Evolutionary conservation across 2,113 vertebrate genomes (phyloP), one percentile per base, ranked within the genome.

Genomic region (Tachysurus fulvidraco): DNA sequence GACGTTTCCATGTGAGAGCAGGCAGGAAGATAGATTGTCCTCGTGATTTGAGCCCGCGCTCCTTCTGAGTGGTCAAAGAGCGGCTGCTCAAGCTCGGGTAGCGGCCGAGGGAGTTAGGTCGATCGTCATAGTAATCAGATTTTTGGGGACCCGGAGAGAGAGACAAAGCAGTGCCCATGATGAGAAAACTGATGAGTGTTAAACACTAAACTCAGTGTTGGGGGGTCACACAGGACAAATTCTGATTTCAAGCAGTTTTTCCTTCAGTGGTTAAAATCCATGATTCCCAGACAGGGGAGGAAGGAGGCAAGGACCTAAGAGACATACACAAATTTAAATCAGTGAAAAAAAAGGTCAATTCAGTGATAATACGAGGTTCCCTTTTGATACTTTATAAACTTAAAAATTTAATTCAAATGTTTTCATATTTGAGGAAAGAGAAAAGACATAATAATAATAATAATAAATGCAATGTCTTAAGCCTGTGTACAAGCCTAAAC

Each of bases 101-200:
- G 91, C 94, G 95, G 88, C 93, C 92, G n/a, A 96, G 92, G 4
- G 95, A 96, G 55, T 95, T 93, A 0, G 95, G 89, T 6, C 93
- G 92, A 89, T 94, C 91, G 73, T 95, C 94, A 78, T 95, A 96
- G 90, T 95, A 94, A 86, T 94, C 88, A 12, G 94, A 88, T 87
- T 95, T 96, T 59, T 95, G 92, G 8, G 94, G 92, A 84, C 93
- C 91, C 1, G 96, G 96, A 0, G 96, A 96, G 64, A 96, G 91
- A 0, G 96, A 96, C 46, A 96, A 93, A 19, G 95, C 95, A 0
- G 96, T 95, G 80, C 96, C 96, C 96, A 96, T 96, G 90, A 86
- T 89, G 91, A 91, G 73, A 73, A 86, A 88, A 62, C 21, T 16
- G 57, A 78, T 25, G 84, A n/a, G 84, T 54, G 73, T 89, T 60